Evolutionary conservation across 2,888 invertebrate species (phyloP).

Genomic region (Habroteleia sp.): DNA sequence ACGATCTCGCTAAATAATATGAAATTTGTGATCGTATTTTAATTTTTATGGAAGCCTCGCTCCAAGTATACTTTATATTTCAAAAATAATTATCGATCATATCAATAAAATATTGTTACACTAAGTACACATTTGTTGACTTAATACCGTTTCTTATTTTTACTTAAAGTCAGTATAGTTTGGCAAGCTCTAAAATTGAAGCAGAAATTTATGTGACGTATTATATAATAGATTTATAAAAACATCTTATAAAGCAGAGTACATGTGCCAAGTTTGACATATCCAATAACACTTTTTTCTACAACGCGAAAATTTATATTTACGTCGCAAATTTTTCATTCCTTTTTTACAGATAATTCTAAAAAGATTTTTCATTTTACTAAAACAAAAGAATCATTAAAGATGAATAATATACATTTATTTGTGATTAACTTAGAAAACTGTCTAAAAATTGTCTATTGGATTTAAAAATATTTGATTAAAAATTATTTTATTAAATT

Average conservation of each 20-base stretch:
- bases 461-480: slow-evolving; percentile 6
- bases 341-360: background rate
- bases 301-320: too few species aligned
- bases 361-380: too few species aligned
- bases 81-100: slow-evolving; percentile 26
- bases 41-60: slow-evolving; percentile 41
- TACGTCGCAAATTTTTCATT: too few species aligned
- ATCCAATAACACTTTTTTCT: background rate
- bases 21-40: slow-evolving; percentile 54
- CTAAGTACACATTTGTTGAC: slow-evolving; percentile 1
- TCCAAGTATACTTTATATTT: slow-evolving; percentile 17
- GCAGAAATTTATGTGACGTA: slow-evolving; percentile 2
- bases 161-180: too few species aligned
- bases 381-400: too few species aligned
- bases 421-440: background rate
- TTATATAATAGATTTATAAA: slow-evolving; percentile 7
- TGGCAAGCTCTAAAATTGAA: background rate
- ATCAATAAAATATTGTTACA: slow-evolving; percentile 16
- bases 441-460: slow-evolving; percentile 13
- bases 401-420: background rate
- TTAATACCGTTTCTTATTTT: too few species aligned
- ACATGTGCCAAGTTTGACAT: slow-evolving; percentile 4
- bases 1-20: slow-evolving; percentile 51
- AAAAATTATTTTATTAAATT: slow-evolving; percentile 15
- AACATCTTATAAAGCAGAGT: background rate